Conservation (phyloP, 2,113 vertebrate genomes). For the Pseudopipra pipra region DNA sequence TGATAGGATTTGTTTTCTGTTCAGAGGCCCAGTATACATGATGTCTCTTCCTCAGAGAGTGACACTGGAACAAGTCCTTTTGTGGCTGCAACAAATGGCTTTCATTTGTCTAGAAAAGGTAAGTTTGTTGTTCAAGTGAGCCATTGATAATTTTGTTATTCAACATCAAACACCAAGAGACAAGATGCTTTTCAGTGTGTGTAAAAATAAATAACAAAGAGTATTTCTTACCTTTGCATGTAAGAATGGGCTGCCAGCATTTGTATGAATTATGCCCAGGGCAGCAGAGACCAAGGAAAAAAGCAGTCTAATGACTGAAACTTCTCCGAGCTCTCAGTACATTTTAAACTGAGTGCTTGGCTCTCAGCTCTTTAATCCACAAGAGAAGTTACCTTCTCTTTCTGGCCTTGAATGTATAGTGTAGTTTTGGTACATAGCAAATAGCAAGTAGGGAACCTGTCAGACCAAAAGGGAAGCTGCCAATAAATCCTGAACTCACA, state of each 20-base stretch:
- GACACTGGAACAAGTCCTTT: slow-evolving; percentile 3
- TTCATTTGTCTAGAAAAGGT: slow-evolving; percentile 30
- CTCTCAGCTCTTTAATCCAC: neutral
- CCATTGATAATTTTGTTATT: neutral
- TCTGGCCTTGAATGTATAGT: neutral
- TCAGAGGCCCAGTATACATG: slow-evolving; percentile 39
- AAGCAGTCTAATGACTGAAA: neutral
- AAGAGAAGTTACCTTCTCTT: neutral
- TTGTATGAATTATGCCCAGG: neutral
- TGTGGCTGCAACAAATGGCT: neutral
- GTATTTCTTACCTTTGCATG: neutral
- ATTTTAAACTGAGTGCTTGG: neutral
- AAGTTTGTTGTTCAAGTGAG: neutral
- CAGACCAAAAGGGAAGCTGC: neutral
- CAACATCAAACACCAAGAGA: neutral
- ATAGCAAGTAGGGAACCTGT: neutral
- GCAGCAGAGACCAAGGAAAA: neutral
- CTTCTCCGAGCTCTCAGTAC: neutral
- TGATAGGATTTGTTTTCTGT: neutral
- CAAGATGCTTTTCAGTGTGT: neutral
- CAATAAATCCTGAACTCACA: neutral
- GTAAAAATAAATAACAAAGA: neutral
- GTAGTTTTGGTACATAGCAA: neutral
- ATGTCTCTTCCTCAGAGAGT: slow-evolving; percentile 52
- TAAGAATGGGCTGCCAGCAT: neutral